A percentile compares a stretch with the other conserved stretches of the same genome.
Conservation (phyloP, 2,797 vertebrate species). For the Sus cebifrons region DNA sequence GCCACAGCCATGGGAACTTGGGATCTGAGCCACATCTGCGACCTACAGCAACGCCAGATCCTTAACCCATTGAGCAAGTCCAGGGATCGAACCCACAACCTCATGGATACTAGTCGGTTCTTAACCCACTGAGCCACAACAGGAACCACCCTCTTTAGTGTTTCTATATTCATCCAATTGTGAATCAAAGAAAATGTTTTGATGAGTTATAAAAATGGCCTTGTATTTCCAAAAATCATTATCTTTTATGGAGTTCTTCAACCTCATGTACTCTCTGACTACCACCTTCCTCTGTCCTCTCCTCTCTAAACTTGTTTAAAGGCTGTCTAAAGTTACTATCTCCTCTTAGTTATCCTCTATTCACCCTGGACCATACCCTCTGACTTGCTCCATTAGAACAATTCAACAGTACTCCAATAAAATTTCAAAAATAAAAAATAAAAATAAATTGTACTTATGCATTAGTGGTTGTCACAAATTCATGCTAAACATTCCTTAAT, state of each 20-base stretch:
- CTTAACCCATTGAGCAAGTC: too few species aligned
- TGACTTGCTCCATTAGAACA: background rate
- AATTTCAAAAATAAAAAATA: too few species aligned
- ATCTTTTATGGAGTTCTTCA: background rate
- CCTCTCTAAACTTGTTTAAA: background rate
- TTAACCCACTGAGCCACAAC: too few species aligned
- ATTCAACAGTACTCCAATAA: too few species aligned
- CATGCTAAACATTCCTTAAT: background rate
- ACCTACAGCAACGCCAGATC: too few species aligned
- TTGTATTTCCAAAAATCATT: background rate
- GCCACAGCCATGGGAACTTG: too few species aligned
- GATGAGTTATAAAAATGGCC: conserved; percentile 23
- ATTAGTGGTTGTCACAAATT: background rate
- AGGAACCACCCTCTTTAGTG: background rate
- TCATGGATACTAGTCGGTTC: too few species aligned
- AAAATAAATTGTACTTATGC: too few species aligned
- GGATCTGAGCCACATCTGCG: too few species aligned
- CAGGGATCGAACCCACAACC: too few species aligned
- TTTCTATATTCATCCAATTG: background rate
- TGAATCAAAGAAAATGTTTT: conserved; percentile 13
- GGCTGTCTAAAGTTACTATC: background rate
- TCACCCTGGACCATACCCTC: background rate
- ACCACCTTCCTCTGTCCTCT: too few species aligned
- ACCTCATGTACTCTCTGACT: background rate
- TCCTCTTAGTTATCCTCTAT: background rate